A percentile compares a stretch with the other conserved stretches of the same genome.
These are phyloP conservation scores for Poeciliopsis turrubarensis DNA, from an alignment of 2,113 vertebrate species.

Conservation along the genomic window DNA sequence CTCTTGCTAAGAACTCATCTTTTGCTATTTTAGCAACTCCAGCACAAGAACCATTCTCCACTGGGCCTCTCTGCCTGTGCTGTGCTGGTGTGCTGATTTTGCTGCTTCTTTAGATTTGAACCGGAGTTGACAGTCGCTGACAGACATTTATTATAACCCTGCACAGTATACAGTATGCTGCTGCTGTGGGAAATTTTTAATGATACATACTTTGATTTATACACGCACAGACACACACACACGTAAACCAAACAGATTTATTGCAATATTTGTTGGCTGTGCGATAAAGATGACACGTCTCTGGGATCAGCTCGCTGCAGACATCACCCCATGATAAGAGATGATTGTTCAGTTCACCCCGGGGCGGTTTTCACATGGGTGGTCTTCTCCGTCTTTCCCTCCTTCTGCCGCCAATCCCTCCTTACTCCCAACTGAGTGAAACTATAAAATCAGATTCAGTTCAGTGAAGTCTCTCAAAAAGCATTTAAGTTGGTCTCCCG, in stretches of 20 bases:
- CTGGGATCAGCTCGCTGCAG: not conserved
- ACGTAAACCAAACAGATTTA: not conserved
- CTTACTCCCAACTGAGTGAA: no score
- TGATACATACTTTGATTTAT: not conserved
- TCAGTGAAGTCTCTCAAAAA: no score
- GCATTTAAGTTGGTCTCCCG: no score
- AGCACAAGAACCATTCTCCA: not conserved
- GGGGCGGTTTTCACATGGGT: no score
- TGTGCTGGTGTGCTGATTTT: not conserved
- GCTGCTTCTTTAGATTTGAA: conserved; percentile 4
- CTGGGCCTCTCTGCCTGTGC: not conserved
- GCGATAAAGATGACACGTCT: not conserved
- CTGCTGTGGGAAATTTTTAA: not conserved
- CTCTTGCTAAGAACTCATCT: not conserved
- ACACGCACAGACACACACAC: no score
- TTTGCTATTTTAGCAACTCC: not conserved
- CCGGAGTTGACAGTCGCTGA: not conserved
- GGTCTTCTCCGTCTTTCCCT: no score
- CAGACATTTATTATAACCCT: conserved; percentile 1
- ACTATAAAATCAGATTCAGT: no score
- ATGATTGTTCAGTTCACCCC: not conserved
- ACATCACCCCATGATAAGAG: not conserved
- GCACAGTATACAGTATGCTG: not conserved
- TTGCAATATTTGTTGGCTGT: not conserved
- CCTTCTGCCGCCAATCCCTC: no score